Evolutionary conservation across 2,113 vertebrate species (phyloP).

Genomic region (Petromus typicus): DNA sequence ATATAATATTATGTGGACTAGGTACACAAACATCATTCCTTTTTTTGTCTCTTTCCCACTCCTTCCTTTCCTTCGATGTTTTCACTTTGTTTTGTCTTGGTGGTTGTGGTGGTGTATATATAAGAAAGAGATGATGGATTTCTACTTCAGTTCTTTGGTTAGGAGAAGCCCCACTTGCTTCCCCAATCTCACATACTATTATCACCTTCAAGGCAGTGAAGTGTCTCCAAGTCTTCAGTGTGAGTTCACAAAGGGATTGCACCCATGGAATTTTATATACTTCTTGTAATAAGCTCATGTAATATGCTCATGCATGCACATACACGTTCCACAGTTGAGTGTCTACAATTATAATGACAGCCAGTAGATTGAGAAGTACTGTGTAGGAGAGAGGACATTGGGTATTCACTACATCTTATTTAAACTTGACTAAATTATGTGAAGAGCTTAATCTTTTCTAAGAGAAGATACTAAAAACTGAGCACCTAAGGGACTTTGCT

Average conservation of each 20-base stretch:
- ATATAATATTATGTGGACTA: neutral
- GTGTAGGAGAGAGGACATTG: neutral
- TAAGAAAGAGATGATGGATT: neutral
- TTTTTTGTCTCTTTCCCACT: neutral
- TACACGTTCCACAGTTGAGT: neutral
- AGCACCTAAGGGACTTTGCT: neutral
- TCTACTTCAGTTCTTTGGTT: neutral
- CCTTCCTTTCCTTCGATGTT: neutral
- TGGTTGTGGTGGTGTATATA: neutral
- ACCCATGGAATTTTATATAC: neutral
- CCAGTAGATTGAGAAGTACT: neutral
- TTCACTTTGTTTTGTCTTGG: neutral
- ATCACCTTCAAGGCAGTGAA: neutral
- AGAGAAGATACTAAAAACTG: neutral
- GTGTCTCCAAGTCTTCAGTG: neutral
- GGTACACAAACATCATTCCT: neutral
- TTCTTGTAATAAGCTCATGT: neutral
- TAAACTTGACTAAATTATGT: neutral
- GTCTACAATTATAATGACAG: neutral
- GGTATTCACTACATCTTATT: neutral
- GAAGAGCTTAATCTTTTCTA: neutral
- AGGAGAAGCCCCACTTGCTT: neutral
- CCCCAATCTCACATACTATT: accelerated
- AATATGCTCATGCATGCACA: neutral
- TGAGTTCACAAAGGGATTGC: neutral